These are phyloP conservation scores for Scaptomyza hsui DNA, from an alignment of 1,140 invertebrate species.

Conservation along the genomic window DNA sequence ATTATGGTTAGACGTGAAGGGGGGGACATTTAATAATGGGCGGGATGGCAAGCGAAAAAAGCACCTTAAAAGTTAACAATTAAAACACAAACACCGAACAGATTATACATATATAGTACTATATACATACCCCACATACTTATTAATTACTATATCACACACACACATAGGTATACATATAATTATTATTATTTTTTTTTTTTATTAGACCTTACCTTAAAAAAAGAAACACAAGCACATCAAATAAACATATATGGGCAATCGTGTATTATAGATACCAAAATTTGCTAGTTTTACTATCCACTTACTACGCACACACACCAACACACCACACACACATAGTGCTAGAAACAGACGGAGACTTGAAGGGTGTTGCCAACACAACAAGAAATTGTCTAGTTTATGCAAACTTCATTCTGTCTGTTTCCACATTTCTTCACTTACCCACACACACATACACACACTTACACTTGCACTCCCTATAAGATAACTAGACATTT, in stretches of 20 bases:
- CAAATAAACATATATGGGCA: neutral
- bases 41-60: neutral
- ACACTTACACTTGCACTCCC: slow-evolving; percentile 10
- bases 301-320: neutral
- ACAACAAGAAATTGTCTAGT: no score
- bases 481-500: slow-evolving; percentile 13
- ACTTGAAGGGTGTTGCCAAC: no score
- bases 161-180: neutral
- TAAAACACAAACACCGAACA: slow-evolving; percentile 20
- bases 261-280: slow-evolving; percentile 1
- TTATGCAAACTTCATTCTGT: neutral
- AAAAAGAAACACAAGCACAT: neutral
- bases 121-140: slow-evolving; percentile 13
- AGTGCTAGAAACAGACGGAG: no score
- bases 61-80: slow-evolving; percentile 37
- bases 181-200: neutral
- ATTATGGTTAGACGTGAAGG: slow-evolving; percentile 9
- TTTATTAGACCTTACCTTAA: neutral
- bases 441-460: slow-evolving; percentile 17
- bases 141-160: neutral
- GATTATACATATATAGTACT: slow-evolving; percentile 15
- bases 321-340: neutral
- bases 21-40: slow-evolving; percentile 5
- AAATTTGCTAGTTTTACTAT: neutral
- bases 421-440: slow-evolving; percentile 11